phyloP scores from a whole-genome alignment of 2,797 vertebrate species.

The Spinibarbus caldwelli region DNA sequence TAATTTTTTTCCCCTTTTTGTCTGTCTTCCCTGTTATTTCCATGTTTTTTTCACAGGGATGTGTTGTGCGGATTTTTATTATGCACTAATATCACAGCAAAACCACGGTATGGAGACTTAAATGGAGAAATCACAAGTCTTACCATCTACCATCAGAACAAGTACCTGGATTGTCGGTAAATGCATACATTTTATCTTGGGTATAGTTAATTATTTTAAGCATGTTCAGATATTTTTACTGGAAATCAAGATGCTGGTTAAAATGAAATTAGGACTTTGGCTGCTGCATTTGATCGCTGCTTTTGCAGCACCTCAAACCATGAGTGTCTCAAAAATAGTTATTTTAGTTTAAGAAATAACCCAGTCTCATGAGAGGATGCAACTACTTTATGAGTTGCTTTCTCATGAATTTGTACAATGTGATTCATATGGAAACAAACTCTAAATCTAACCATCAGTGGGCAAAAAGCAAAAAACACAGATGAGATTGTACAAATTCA shows the following conservation, averaged over 20 bases:
- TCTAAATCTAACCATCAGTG: neutral
- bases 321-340: neutral
- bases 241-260: neutral
- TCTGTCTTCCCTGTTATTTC: neutral
- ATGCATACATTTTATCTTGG: constrained; percentile 16
- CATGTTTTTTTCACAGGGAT: constrained; percentile 77
- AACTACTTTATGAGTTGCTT: too few relatives aligned
- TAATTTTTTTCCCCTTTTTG: neutral
- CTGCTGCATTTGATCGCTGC: neutral
- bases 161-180: constrained; percentile 95
- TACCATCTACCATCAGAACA: constrained; percentile 94
- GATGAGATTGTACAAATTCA: neutral
- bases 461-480: neutral
- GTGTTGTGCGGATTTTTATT: constrained; percentile 94
- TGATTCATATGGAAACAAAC: neutral
- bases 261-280: neutral
- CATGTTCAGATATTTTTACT: neutral
- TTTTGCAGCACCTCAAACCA: neutral
- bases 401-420: neutral
- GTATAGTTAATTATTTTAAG: neutral
- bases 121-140: constrained; percentile 89
- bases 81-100: constrained; percentile 88
- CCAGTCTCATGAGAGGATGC: neutral
- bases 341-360: neutral
- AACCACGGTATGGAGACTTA: constrained; percentile 87